These are phyloP conservation scores for Anableps anableps DNA, from an alignment of 2,797 vertebrate genomes.

Conservation along the genomic window DNA sequence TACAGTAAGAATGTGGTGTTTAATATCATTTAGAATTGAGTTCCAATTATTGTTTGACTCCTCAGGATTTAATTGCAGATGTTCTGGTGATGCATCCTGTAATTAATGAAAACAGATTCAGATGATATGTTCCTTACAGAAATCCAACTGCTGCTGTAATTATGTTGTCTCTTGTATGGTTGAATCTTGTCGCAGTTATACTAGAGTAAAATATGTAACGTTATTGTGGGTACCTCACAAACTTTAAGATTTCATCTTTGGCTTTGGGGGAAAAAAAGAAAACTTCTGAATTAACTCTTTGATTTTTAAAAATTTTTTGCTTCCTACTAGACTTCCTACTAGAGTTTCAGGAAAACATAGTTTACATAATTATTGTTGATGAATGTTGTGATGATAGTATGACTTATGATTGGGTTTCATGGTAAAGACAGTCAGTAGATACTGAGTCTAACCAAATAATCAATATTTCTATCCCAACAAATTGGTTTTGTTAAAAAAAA, in stretches of 20 bases:
- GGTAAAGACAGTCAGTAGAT: neutral
- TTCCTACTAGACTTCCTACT: too few relatives aligned
- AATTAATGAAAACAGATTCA: constrained; percentile 7
- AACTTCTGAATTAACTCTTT: too few relatives aligned
- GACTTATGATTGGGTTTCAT: neutral
- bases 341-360: too few relatives aligned
- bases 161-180: neutral
- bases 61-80: constrained; percentile 13
- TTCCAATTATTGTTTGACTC: constrained; percentile 17
- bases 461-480: too few relatives aligned
- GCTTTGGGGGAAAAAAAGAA: too few relatives aligned
- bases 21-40: constrained; percentile 27
- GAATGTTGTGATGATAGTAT: neutral
- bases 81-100: neutral
- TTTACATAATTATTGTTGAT: too few relatives aligned
- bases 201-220: neutral
- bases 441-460: neutral
- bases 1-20: neutral
- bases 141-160: constrained; percentile 2
- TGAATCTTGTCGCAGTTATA: neutral
- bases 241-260: neutral
- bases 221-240: neutral
- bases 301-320: too few relatives aligned
- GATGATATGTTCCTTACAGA: constrained; percentile 5
- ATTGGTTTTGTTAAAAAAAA: neutral